Percentiles rank a stretch among this genome's conserved stretches.
Evolutionary conservation across 2,797 vertebrate genomes (phyloP).

Genomic region (Mus spretus): DNA sequence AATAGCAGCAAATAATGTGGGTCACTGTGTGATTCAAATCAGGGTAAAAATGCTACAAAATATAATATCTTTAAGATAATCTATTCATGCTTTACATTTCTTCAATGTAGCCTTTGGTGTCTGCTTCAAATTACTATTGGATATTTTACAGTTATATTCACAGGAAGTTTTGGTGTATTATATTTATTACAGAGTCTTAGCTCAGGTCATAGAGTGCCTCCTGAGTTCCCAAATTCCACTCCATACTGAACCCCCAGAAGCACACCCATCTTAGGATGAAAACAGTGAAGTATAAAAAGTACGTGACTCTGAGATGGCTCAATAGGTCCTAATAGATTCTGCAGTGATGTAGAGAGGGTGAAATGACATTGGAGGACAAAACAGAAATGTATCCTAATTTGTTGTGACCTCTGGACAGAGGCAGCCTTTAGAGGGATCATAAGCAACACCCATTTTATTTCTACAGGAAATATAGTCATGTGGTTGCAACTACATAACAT

Average conservation of each 20-base stretch:
- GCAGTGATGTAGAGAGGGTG: background rate
- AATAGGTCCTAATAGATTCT: background rate
- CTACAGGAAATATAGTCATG: background rate
- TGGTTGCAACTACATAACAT: background rate
- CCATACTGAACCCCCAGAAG: background rate
- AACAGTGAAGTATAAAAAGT: background rate
- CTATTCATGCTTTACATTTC: background rate
- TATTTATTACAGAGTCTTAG: conserved; percentile 25
- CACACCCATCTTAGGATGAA: background rate
- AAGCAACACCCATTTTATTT: conserved; percentile 17
- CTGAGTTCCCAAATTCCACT: background rate
- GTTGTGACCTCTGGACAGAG: background rate
- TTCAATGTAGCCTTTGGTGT: background rate
- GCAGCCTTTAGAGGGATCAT: conserved; percentile 17
- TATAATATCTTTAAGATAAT: background rate
- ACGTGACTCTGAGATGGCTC: background rate
- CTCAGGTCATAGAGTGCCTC: conserved; percentile 1
- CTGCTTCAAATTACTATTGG: background rate
- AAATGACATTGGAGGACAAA: background rate
- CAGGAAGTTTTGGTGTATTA: background rate
- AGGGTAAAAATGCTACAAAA: background rate
- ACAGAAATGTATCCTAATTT: background rate
- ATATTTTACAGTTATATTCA: conserved; percentile 25
- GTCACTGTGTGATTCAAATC: background rate
- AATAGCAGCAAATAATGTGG: background rate